These are phyloP conservation scores for Pristionchus fissidentatus DNA, from an alignment of 2,888 invertebrate genomes.

Conservation along the genomic window DNA sequence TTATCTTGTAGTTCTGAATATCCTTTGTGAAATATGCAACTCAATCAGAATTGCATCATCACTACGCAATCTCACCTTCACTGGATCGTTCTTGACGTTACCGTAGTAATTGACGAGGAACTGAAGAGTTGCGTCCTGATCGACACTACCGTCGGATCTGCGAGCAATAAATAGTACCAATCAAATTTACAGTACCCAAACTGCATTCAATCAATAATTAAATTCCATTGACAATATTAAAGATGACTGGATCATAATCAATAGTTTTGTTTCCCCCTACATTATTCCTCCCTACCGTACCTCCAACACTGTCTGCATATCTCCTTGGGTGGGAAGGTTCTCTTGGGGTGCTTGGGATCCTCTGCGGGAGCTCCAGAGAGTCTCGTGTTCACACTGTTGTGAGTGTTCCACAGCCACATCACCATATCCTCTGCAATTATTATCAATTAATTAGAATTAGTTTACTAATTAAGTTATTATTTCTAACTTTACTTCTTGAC, in stretches of 20 bases:
- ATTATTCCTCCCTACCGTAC: not conserved
- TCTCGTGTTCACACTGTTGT: slow-evolving; percentile 91
- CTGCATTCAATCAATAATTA: no score
- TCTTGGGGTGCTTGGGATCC: slow-evolving; percentile 90
- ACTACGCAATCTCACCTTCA: slow-evolving; percentile 64
- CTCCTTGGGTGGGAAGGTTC: slow-evolving; percentile 71
- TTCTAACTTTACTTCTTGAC: not conserved
- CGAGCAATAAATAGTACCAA: no score
- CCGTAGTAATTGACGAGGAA: slow-evolving; percentile 71
- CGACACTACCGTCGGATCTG: slow-evolving; percentile 50
- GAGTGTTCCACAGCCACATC: slow-evolving; percentile 93
- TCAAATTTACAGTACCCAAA: no score
- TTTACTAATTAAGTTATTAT: not conserved
- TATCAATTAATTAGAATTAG: no score
- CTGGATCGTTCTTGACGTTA: slow-evolving; percentile 67
- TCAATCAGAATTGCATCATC: not conserved
- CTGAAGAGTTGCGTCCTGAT: slow-evolving; percentile 65
- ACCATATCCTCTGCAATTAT: slow-evolving; percentile 85
- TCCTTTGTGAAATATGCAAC: no score
- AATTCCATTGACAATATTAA: no score
- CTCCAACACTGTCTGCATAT: slow-evolving; percentile 40
- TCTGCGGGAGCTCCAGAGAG: slow-evolving; percentile 88
- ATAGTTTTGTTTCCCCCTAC: not conserved
- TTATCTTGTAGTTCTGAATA: not conserved
- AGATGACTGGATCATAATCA: no score